Base-by-base conservation (phyloP, 2,888 invertebrate species). In the Macroteleia sp. region DNA sequence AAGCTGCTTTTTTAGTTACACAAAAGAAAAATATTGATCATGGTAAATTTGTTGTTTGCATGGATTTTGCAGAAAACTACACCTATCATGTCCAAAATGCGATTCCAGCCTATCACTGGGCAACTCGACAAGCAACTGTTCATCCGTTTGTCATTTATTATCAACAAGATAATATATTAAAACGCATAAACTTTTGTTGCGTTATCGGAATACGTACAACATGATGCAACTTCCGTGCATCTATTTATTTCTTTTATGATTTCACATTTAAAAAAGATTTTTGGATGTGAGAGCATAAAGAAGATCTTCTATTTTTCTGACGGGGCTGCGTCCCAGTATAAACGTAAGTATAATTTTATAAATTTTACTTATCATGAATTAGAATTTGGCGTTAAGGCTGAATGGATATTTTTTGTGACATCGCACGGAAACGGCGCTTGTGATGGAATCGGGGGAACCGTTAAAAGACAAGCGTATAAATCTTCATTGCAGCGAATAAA, bases 361-460 rank as follows among this genome's bases (percentile, higher is more conserved):
- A 67, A 62, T 28, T 41, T 75, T 34, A 19, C 12, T 12, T 20
- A 66, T 39, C 61, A 61, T 12, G 32, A 66, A 36, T 16, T 20
- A 57, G 74, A 74, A 34, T 22, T 34, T 46, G 54, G 32, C 1
- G 41, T 61, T 2, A 39, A 75, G 6, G 42, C 42, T 1, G 54
- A 59, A 44, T 75, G 54, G 75, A 42, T 50, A 14, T 61, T 67
- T 16, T 67, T 50, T 20, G 74, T 54, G 10, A 54, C 59, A 1
- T 66, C 74, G 10, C 74, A 59, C 8, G 52, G 74, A 2, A 74
- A 73, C 64, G 56, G 64, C 9, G 64, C 62, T 10, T 73, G 57
- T 17, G 52, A 73, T 14, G 42, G 30, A 10, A 57, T 57, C 5
- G 30, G 57, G 1, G 39, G 36, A 2, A 54, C 54, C 16, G 54